phyloP scores from a whole-genome alignment of 2,797 vertebrate species.

The Catharus ustulatus region DNA sequence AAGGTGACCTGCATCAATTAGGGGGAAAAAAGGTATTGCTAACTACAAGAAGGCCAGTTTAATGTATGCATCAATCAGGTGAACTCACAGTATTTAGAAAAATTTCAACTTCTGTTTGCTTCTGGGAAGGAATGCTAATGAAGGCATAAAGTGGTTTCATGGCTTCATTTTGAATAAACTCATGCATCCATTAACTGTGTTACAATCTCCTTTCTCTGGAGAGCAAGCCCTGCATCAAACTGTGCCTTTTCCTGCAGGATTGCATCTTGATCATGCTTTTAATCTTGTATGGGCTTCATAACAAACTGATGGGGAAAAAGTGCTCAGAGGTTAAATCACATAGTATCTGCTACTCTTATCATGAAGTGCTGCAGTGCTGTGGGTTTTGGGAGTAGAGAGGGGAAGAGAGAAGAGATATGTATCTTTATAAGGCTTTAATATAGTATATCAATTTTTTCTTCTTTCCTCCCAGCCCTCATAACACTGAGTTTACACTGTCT shows the following conservation, averaged over 20 bases:
- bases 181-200: background rate
- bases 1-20: background rate
- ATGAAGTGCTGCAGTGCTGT: background rate
- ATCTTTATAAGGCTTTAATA: background rate
- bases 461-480: background rate
- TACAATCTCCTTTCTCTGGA: background rate
- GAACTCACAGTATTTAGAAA: background rate
- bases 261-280: background rate
- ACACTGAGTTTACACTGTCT: background rate
- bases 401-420: background rate
- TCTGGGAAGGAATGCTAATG: background rate
- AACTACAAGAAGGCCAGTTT: background rate
- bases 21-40: background rate
- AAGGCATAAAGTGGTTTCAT: background rate
- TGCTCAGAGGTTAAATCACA: background rate
- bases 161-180: conserved; percentile 4
- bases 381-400: background rate
- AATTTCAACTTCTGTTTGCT: background rate
- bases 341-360: background rate
- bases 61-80: background rate
- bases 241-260: background rate
- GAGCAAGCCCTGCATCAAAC: background rate
- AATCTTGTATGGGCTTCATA: background rate
- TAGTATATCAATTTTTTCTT: background rate
- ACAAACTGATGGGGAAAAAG: background rate